Evolutionary conservation across 1,140 invertebrate species (phyloP).

Genomic region (Heliconius eleuchia): DNA sequence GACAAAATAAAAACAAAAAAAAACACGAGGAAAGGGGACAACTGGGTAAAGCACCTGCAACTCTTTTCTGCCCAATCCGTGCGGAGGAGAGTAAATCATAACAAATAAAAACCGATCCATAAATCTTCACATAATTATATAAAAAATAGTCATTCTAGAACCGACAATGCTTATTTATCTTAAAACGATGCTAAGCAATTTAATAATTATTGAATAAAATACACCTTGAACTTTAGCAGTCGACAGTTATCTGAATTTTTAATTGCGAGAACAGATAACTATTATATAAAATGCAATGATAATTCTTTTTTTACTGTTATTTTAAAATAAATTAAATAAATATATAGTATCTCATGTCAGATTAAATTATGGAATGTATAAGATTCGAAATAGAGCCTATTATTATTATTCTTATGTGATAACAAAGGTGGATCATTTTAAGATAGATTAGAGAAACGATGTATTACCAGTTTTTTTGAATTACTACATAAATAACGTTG

Average conservation of each 20-base stretch:
- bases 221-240: constrained; percentile 5
- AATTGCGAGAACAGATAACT: neutral
- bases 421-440: too few relatives aligned
- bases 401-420: too few relatives aligned
- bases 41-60: neutral
- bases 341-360: neutral
- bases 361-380: too few relatives aligned
- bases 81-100: too few relatives aligned
- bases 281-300: neutral
- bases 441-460: too few relatives aligned
- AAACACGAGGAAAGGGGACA: neutral
- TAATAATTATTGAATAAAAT: constrained; percentile 3
- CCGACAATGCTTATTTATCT: neutral
- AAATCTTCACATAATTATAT: neutral
- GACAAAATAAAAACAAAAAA: neutral
- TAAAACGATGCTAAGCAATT: neutral
- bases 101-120: too few relatives aligned
- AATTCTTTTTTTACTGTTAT: neutral
- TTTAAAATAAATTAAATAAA: neutral
- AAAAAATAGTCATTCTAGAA: neutral
- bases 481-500: too few relatives aligned
- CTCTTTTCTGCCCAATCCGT: neutral
- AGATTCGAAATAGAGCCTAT: too few relatives aligned
- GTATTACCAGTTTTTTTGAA: too few relatives aligned
- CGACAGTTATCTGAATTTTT: neutral